Evolutionary conservation across 2,113 vertebrate genomes (phyloP).

Genomic region (Motacilla alba): DNA sequence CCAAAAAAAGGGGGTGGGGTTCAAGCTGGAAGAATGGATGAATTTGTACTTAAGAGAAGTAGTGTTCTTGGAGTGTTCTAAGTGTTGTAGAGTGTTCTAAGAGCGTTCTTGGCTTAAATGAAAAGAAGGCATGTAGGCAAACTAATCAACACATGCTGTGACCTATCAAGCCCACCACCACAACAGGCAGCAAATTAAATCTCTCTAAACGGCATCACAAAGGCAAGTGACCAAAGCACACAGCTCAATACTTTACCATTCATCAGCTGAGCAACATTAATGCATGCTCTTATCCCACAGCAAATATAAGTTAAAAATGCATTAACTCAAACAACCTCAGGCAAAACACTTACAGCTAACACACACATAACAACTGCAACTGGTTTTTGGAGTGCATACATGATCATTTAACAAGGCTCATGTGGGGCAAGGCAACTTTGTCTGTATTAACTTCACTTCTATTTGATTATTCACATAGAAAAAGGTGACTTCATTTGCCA

Average conservation of each 20-base stretch:
- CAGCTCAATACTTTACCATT: neutral
- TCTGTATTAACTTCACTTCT: neutral
- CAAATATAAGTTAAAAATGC: neutral
- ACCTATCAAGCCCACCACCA: neutral
- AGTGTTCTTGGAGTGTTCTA: neutral
- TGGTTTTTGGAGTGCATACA: neutral
- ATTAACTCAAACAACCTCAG: neutral
- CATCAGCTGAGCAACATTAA: neutral
- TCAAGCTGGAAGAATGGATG: neutral
- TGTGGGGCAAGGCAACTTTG: neutral
- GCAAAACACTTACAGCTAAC: neutral
- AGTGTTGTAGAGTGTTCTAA: too few relatives aligned
- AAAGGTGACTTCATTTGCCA: neutral
- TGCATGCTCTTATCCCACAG: neutral
- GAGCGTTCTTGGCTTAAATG: neutral
- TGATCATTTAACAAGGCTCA: neutral
- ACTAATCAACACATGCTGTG: neutral
- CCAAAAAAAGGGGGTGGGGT: rapidly evolving
- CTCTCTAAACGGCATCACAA: neutral
- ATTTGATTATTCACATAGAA: neutral
- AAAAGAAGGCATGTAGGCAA: neutral
- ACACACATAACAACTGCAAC: neutral
- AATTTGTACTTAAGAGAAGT: neutral
- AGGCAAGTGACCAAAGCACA: neutral
- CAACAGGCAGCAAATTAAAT: neutral